Percentiles rank a stretch among this genome's conserved stretches.
phyloP scores from a whole-genome alignment of 2,888 invertebrate genomes.

The Tachina grossa region DNA sequence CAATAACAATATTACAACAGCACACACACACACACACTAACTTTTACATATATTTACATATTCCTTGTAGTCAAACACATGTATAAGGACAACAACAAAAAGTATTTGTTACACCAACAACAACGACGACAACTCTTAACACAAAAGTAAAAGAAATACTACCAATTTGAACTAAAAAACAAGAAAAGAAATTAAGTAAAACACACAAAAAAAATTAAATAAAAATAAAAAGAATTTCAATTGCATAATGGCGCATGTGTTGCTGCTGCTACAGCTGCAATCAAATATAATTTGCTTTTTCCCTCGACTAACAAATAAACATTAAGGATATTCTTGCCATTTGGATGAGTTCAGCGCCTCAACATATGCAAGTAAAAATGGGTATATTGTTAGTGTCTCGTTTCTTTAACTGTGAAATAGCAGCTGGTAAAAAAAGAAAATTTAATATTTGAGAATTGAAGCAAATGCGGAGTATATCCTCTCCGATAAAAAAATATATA shows the following conservation, averaged over 20 bases:
- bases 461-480: too few relatives aligned
- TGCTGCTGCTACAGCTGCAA: slow-evolving; percentile 62
- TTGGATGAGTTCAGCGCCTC: too few relatives aligned
- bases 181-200: slow-evolving; percentile 49
- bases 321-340: slow-evolving; percentile 20
- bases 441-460: too few relatives aligned
- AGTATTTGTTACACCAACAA: slow-evolving; percentile 61
- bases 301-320: slow-evolving; percentile 18
- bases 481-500: too few relatives aligned
- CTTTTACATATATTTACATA: background rate
- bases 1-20: slow-evolving; percentile 37
- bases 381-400: too few relatives aligned
- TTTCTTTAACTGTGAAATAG: too few relatives aligned
- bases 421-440: too few relatives aligned
- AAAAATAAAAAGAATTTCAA: slow-evolving; percentile 62
- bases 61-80: slow-evolving; percentile 41
- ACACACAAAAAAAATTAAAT: slow-evolving; percentile 23
- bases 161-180: slow-evolving; percentile 43
- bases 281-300: slow-evolving; percentile 44
- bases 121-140: background rate
- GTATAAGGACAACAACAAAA: slow-evolving; percentile 46
- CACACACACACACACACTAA: background rate
- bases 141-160: slow-evolving; percentile 25
- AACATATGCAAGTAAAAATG: too few relatives aligned
- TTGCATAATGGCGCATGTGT: slow-evolving; percentile 72